Conservation (phyloP, 2,113 vertebrate genomes). For the Jaculus jaculus region DNA sequence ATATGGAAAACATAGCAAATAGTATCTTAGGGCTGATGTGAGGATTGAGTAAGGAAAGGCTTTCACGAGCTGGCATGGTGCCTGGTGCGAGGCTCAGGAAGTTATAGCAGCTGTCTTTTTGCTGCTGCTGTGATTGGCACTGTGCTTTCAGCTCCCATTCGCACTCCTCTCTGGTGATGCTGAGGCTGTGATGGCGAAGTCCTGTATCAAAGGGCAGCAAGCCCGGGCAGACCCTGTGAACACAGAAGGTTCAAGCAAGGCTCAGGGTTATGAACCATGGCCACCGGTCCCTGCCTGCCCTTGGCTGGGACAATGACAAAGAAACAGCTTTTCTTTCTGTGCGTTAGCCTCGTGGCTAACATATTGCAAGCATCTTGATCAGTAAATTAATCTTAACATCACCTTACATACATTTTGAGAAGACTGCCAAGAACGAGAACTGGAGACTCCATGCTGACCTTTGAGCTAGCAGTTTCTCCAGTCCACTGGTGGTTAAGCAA, state of each 20-base stretch:
- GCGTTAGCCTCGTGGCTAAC: too few relatives aligned
- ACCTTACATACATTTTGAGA: background rate
- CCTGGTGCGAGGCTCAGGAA: background rate
- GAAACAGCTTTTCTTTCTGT: background rate
- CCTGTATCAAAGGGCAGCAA: background rate
- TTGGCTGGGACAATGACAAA: background rate
- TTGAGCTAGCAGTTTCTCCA: background rate
- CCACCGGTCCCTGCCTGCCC: background rate
- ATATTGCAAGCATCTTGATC: background rate
- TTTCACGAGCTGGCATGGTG: background rate
- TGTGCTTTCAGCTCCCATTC: rapidly evolving
- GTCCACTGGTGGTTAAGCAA: background rate
- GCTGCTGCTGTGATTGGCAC: rapidly evolving
- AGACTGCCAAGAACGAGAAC: background rate
- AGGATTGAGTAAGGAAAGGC: background rate
- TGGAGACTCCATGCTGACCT: background rate
- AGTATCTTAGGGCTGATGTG: background rate
- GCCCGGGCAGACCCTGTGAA: background rate
- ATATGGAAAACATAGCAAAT: background rate
- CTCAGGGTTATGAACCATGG: background rate
- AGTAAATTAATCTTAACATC: background rate
- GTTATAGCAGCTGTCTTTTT: rapidly evolving
- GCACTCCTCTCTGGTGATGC: rapidly evolving
- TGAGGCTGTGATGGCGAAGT: background rate
- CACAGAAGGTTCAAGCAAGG: background rate